phyloP scores from a whole-genome alignment of 2,113 vertebrate genomes.

The Lanius collurio region DNA sequence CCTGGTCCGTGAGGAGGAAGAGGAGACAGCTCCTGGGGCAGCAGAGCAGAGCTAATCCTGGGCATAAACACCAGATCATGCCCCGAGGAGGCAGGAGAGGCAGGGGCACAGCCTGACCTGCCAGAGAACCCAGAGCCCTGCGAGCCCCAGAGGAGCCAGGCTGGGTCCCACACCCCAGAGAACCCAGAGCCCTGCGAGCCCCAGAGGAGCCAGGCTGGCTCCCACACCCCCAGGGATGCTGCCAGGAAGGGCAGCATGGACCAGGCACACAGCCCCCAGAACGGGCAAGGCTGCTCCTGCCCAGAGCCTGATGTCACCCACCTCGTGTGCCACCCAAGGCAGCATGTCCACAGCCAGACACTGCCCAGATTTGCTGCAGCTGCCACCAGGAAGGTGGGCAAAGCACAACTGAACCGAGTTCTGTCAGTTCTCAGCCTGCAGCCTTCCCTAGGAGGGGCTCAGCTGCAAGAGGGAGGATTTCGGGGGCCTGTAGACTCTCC shows the following conservation, averaged over 20 bases:
- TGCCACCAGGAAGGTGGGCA: neutral
- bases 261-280: neutral
- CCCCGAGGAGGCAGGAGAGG: neutral
- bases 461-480: neutral
- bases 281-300: neutral
- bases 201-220: accelerated
- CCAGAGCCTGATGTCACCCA: accelerated
- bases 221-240: accelerated
- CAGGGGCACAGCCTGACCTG: neutral
- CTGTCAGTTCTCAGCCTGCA: neutral
- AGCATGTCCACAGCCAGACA: neutral
- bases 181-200: neutral
- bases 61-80: neutral
- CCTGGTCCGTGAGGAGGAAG: neutral
- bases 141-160: accelerated
- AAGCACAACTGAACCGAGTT: neutral
- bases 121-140: neutral
- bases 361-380: neutral
- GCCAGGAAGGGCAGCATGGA: neutral
- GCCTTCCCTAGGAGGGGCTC: neutral
- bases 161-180: neutral
- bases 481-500: neutral
- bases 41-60: neutral
- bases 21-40: neutral
- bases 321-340: neutral